Base-by-base conservation (phyloP, 2,797 vertebrate genomes). In the Lacerta bilineata region DNA sequence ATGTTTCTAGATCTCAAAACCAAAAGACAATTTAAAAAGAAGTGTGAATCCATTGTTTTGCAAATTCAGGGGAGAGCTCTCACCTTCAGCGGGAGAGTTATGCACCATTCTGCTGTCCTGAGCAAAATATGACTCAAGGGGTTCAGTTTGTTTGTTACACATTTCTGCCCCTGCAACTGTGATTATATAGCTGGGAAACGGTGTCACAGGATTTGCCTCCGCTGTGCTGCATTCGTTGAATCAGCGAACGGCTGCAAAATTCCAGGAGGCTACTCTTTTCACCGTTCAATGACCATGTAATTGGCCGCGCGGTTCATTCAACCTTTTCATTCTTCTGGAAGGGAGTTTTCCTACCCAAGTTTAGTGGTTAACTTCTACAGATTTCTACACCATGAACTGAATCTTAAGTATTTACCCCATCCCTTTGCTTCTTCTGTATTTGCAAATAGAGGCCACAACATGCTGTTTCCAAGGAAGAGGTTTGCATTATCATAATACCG, bases 251-350 rank as follows among this genome's bases (percentile, higher is more conserved):
- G 92, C 92, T 93, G 93, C 93, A 93, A 94, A 96, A 96, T 95
- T 96, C 92, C 90, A 91, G 93, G 90, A 92, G 86, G 90, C 69
- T 50, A 88, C 93, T 85, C 93, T 94, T 95, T 95, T 95, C 91
- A 90, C 93, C 94, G 94, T 82, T 96, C 94, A 95, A 90, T 95
- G 94, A 95, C 95, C 94, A 95, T 94, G 94, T 94, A 95, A 96
- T 96, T 94, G 91, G 93, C 92, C 91, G 91, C 93, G 88, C 91
- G 92, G 94, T 93, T 94, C 95, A 95, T 94, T 95, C 95, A 94
- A 84, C 80, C 91, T 90, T 96, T 96, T 95, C 91, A 94, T 94
- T 93, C 88, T 94, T 1, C 59, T 84, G 93, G 93, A 95, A 43
- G 91, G 88, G 87, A 92, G 86, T 20, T 27, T 69, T 87, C 93